Evolutionary conservation across 2,888 invertebrate genomes (phyloP), one percentile per base, ranked within the genome.

Genomic region (Hofmannophila pseudospretella): DNA sequence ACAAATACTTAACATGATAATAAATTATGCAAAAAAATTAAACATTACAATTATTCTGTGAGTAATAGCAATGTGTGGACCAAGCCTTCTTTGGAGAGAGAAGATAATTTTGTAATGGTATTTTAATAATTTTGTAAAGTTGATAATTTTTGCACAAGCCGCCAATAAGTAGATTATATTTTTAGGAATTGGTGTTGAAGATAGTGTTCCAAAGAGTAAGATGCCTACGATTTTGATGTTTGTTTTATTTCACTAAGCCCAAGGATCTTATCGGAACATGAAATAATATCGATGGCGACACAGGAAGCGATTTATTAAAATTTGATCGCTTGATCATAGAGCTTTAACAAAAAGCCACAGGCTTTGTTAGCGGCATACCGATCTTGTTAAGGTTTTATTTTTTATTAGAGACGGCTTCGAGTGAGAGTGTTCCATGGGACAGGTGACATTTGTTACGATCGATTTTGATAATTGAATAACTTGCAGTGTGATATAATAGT

Each of bases 291-390:
- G 67, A 67, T 68, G 64, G 49, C 48, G 41, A 34, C 54, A 54
- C 82, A 77, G 81, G 81, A 82, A 80, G 62, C 67, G 72, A 80
- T 82, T 69, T 77, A 75, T 78, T 74, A 78, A 67, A 76, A 51
- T 66, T 63, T 64, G 71, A 76, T 68, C 67, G 60, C 51, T 57
- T 63, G 75, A 73, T 78, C 68, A 67, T 58, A 66, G 58, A 47
- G 49, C 49, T 51, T 47, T 53, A 64, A 68, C 66, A 71, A 71
- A 74, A 74, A 66, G 54, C 56, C 61, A 58, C 58, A 38, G 46
- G 54, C 62, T 67, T 67, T 66, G 63, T 58, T 42, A 38, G 36
- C 43, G 45, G 39, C 35, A 35, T 39, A 27, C 41, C 43, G 44
- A 42, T 45, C 37, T 45, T 49, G 39, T 47, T 49, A 47, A 45